A percentile compares a stretch with the other conserved stretches of the same genome.
These are phyloP conservation scores for Miniopterus natalensis DNA, from an alignment of 2,113 vertebrate genomes.

Conservation along the genomic window DNA sequence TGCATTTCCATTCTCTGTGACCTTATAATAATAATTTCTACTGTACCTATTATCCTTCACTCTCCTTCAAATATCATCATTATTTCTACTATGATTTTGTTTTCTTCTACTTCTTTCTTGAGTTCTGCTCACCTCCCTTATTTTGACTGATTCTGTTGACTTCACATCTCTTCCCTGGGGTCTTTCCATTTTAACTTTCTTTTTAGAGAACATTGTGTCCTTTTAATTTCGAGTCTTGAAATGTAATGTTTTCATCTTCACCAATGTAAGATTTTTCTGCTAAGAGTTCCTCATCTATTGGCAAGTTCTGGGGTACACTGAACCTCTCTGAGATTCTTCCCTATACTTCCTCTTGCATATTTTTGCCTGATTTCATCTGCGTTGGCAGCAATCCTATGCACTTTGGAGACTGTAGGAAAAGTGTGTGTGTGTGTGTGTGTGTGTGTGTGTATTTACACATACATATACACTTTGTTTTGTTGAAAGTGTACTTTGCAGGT, in stretches of 20 bases:
- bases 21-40: not conserved
- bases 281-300: not conserved
- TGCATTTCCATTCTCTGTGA: not conserved
- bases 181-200: not conserved
- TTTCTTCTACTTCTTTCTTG: not conserved
- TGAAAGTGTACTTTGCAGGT: not conserved
- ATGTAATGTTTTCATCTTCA: not conserved
- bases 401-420: not conserved
- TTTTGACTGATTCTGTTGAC: not conserved
- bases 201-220: not conserved
- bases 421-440: not conserved
- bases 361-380: not conserved
- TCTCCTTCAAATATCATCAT: not conserved
- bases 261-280: not conserved
- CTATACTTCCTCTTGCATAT: not conserved
- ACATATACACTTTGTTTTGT: not conserved
- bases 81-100: not conserved
- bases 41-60: not conserved
- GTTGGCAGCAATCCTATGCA: not conserved
- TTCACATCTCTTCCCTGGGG: not conserved
- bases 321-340: not conserved
- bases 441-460: too few species aligned
- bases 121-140: not conserved
- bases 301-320: not conserved
- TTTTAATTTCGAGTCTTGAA: slow-evolving; percentile 27